Evolutionary conservation across 2,113 vertebrate species (phyloP), one percentile per base, ranked within the genome.

Genomic region (Alligator sinensis): DNA sequence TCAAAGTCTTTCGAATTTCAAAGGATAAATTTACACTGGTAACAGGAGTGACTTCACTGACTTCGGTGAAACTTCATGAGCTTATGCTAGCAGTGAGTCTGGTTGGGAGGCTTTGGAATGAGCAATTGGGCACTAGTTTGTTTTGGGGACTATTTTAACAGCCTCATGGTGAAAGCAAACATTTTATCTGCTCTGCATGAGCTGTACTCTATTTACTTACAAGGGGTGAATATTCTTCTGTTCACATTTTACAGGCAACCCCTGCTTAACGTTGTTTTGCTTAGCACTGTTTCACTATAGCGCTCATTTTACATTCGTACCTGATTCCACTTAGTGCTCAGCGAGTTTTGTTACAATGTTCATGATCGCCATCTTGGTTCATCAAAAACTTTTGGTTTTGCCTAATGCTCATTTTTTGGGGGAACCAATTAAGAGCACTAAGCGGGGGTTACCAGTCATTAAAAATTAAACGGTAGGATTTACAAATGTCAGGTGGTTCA

Each of bases 61-160:
- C 82, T 75, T 77, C 10, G 86, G n/a, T 84, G 47, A 64, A 94
- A 91, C 92, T 95, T 92, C 25, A 28, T 30, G 21, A 47, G 80
- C n/a, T 70, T 89, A 34, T 79, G 3, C n/a, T 57, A 92, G 19
- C 14, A 6, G 58, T 83, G 54, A 79, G 38, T 21, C 82, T 47
- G 47, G 4, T 18, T 81, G 28, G 62, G 62, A 15, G 13, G 62
- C 24, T 63, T 63, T 63, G 62, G 62, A 27, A 28, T 64, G 62
- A 64, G 25, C 25, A 64, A 14, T 6, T 64, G 28, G 62, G 25
- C 28, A 64, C 62, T 16, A 16, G 28, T 28, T 64, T 64, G 27
- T 64, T 62, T 64, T 64, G 63, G 62, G 62, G 66, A 24, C 57
- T 90, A 30, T 19, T 38, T 30, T 13, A 82, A 47, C 14, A 61